phyloP scores from a whole-genome alignment of 2,888 invertebrate genomes.

The Rhamnusium bicolor region DNA sequence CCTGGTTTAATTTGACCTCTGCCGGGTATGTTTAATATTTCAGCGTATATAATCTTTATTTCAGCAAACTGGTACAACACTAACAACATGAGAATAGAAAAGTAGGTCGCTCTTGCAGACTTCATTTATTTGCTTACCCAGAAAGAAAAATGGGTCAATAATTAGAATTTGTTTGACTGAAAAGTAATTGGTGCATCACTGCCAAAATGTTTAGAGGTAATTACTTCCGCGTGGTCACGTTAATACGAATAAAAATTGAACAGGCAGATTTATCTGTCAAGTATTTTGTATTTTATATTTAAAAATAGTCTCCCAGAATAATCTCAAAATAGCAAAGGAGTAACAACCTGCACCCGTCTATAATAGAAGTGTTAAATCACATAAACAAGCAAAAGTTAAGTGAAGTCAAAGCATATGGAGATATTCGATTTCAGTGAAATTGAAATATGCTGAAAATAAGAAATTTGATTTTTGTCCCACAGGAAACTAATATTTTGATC shows the following conservation, averaged over 20 bases:
- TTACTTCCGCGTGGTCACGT: slow-evolving; percentile 21
- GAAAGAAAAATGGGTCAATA: neutral
- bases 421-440: neutral
- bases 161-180: neutral
- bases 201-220: slow-evolving; percentile 18
- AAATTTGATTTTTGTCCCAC: no score
- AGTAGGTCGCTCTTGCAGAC: neutral
- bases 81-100: neutral
- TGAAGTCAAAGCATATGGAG: slow-evolving; percentile 11
- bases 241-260: slow-evolving; percentile 9
- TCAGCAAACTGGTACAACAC: neutral
- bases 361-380: slow-evolving; percentile 21
- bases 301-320: slow-evolving; percentile 24
- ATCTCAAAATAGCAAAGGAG: slow-evolving; percentile 29
- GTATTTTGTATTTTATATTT: slow-evolving; percentile 30
- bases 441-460: neutral
- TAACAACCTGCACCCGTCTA: slow-evolving; percentile 29
- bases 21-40: neutral
- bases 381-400: slow-evolving; percentile 20
- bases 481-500: no score
- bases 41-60: no score
- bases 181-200: slow-evolving; percentile 5
- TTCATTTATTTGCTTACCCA: neutral
- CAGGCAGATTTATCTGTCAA: slow-evolving; percentile 15
- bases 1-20: neutral